These are phyloP conservation scores for Chlorodrepanis virens DNA, from an alignment of 2,113 vertebrate species.

Conservation along the genomic window DNA sequence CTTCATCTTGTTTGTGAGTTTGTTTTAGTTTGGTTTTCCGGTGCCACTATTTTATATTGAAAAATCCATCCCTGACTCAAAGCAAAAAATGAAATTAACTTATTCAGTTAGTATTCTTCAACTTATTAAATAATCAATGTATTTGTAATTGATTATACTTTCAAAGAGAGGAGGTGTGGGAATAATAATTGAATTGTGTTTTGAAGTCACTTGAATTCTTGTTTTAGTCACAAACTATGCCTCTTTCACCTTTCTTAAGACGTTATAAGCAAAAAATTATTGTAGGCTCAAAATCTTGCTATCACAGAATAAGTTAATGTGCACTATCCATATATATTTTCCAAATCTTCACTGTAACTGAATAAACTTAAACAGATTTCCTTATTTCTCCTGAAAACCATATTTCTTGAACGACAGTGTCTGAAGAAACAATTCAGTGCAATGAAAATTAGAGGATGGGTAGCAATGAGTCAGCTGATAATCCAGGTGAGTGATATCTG, in stretches of 20 bases:
- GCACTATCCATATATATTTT: background rate
- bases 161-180: background rate
- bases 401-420: background rate
- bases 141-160: background rate
- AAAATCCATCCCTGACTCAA: background rate
- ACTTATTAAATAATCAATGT: background rate
- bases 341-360: background rate
- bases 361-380: background rate
- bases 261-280: background rate
- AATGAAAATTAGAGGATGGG: background rate
- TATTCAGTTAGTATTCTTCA: background rate
- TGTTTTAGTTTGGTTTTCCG: background rate
- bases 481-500: background rate
- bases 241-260: background rate
- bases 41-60: background rate
- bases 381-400: background rate
- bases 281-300: background rate
- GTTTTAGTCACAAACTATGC: background rate
- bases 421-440: background rate
- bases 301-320: background rate
- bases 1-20: background rate
- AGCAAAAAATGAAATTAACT: background rate
- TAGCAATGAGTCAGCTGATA: background rate
- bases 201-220: background rate
- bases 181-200: background rate